phyloP scores from a whole-genome alignment of 2,888 invertebrate genomes.

The Campoplex nolae region DNA sequence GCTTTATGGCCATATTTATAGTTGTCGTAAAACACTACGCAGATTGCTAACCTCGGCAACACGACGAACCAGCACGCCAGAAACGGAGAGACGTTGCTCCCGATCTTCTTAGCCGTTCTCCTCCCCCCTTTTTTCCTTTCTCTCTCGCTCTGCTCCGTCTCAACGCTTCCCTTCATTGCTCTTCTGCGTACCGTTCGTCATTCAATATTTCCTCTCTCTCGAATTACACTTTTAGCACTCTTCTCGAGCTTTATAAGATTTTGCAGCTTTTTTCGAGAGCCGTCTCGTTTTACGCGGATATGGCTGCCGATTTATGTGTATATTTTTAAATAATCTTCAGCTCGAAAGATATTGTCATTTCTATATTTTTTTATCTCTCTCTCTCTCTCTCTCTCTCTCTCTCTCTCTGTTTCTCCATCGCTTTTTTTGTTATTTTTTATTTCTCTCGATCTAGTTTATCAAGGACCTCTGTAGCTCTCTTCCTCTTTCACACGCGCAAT shows the following conservation, averaged over 20 bases:
- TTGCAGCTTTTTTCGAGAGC: constrained; percentile 29
- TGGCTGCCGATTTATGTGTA: constrained; percentile 51
- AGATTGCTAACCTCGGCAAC: constrained; percentile 82
- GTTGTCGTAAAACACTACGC: constrained; percentile 84
- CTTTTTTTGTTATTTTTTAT: not conserved
- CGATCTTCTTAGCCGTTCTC: constrained; percentile 60
- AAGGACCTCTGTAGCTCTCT: constrained; percentile 29
- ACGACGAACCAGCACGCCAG: constrained; percentile 71
- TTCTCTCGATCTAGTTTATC: not conserved
- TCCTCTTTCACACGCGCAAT: constrained; percentile 66
- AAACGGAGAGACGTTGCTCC: constrained; percentile 58
- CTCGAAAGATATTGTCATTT: not conserved
- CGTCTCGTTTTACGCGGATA: constrained; percentile 51
- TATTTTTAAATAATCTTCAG: constrained; percentile 58
- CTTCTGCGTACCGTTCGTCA: constrained; percentile 63
- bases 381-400: too few relatives aligned
- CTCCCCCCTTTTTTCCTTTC: constrained; percentile 45
- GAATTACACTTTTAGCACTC: constrained; percentile 22
- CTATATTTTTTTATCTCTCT: not conserved
- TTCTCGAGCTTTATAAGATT: constrained; percentile 32
- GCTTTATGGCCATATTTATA: constrained; percentile 84
- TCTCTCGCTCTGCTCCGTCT: constrained; percentile 34
- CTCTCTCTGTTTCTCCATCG: too few relatives aligned
- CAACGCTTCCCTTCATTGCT: constrained; percentile 60
- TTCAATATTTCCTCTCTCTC: constrained; percentile 57